Base-by-base conservation (phyloP, 1,140 invertebrate genomes). In the Sinonovacula constricta region DNA sequence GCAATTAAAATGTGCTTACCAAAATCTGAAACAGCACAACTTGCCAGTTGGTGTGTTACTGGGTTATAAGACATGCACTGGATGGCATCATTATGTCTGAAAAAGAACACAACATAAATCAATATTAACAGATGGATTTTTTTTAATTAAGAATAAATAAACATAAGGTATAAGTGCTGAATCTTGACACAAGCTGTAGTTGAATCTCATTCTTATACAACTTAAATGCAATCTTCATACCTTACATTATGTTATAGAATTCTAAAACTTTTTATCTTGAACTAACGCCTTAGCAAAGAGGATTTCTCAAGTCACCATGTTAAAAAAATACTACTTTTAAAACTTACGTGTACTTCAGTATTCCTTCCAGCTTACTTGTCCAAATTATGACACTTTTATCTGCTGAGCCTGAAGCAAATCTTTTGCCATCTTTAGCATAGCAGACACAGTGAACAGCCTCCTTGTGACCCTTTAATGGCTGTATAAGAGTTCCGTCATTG, bases 381-480 rank as follows among this genome's bases (percentile, higher is more conserved):
- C 98, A 99, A 81, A 99, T 97, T 71, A 99, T 99, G 54, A 99
- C 98, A 92, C 95, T 95, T 92, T 99, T 99, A 90, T 99, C 98
- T 5, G 96, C 95, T 86, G 97, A 95, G 18, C 98, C 98, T 65
- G 97, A 99, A 1, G 98, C 98, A 94, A 99, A 99, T 85, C 96
- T 94, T 90, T 98, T 97, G 0, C 98, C 98, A 94, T 99, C 98
- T 84, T 93, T 94, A 1, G 97, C 95, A 92, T 98, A 99, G 36
- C 94, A 94, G 1, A 99, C 95, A 88, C 96, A 95, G 90, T 98
- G 96, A 0, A 99, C 97, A 56, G 94, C 94, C 79, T 98, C 97
- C 92, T 98, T 98, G 88, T 99, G 98, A 2, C 95, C 92, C 62
- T 90, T 89, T 34, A 99, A 92, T 12, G 97, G 93, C 89, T 98